These are phyloP conservation scores for Channallabes apus DNA, from an alignment of 2,797 vertebrate species.

Conservation along the genomic window DNA sequence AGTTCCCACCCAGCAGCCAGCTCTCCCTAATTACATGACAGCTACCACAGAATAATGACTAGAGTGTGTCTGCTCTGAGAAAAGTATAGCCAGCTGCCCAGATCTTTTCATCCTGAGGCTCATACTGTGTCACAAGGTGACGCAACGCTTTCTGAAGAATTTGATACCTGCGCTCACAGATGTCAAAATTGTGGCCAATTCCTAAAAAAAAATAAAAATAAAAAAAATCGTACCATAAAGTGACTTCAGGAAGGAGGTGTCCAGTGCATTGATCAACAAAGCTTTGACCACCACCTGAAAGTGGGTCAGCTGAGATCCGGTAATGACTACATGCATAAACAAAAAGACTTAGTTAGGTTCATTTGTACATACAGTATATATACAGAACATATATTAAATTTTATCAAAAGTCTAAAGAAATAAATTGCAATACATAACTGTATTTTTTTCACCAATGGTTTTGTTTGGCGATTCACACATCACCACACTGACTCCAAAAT, in stretches of 20 bases:
- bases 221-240: constrained; percentile 76
- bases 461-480: too few species aligned
- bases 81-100: not conserved
- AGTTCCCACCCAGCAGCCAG: not conserved
- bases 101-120: not conserved
- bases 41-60: not conserved
- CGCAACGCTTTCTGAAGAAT: not conserved
- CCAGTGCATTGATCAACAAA: constrained; percentile 81
- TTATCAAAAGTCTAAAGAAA: not conserved
- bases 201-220: not conserved
- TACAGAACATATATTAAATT: too few species aligned
- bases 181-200: too few species aligned
- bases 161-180: not conserved
- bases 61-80: not conserved
- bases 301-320: constrained; percentile 71
- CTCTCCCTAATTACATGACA: not conserved
- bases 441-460: too few species aligned
- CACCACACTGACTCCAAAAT: too few species aligned
- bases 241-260: constrained; percentile 74
- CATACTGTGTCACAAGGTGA: not conserved
- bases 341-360: not conserved
- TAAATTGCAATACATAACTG: too few species aligned
- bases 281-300: constrained; percentile 82
- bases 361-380: not conserved
- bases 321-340: constrained; percentile 66